Evolutionary conservation across 2,888 invertebrate genomes (phyloP).

Genomic region (Andrena hattorfiana): DNA sequence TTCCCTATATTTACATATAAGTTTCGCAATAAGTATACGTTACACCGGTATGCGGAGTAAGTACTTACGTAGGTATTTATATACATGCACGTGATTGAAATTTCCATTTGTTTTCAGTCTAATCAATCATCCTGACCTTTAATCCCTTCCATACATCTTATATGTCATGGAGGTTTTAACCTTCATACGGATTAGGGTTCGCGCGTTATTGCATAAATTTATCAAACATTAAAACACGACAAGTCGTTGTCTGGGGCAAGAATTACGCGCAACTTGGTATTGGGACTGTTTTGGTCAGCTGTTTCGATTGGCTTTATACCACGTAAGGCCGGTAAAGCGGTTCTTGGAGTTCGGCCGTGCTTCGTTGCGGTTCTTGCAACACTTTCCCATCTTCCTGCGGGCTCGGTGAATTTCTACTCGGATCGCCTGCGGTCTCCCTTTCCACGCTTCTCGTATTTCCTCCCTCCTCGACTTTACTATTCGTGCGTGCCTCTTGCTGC

Average conservation of each 20-base stretch:
- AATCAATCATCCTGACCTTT: slow-evolving; percentile 6
- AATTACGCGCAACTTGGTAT: too few species aligned
- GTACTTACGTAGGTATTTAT: slow-evolving; percentile 2
- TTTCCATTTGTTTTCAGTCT: slow-evolving; percentile 4
- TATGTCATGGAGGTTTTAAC: background rate
- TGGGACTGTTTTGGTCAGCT: slow-evolving; percentile 16
- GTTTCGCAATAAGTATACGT: slow-evolving; percentile 20
- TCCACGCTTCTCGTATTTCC: slow-evolving; percentile 72
- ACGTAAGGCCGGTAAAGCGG: slow-evolving; percentile 84
- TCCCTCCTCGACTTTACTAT: slow-evolving; percentile 86
- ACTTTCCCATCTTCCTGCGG: slow-evolving; percentile 77
- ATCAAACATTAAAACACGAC: too few species aligned
- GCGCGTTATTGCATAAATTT: background rate
- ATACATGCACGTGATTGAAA: slow-evolving; percentile 2
- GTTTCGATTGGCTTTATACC: slow-evolving; percentile 73
- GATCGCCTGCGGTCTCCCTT: slow-evolving; percentile 71
- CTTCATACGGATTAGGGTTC: background rate
- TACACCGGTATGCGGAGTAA: slow-evolving; percentile 13
- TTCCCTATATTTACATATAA: slow-evolving; percentile 52
- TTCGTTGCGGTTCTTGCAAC: slow-evolving; percentile 77
- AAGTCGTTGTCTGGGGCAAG: too few species aligned
- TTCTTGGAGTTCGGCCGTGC: slow-evolving; percentile 81
- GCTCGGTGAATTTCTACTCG: slow-evolving; percentile 51
- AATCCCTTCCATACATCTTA: background rate
- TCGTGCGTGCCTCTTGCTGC: slow-evolving; percentile 90